A percentile compares a stretch with the other conserved stretches of the same genome.
These are phyloP conservation scores for Orestias chungarensis DNA, from an alignment of 2,797 vertebrate genomes.

Conservation along the genomic window DNA sequence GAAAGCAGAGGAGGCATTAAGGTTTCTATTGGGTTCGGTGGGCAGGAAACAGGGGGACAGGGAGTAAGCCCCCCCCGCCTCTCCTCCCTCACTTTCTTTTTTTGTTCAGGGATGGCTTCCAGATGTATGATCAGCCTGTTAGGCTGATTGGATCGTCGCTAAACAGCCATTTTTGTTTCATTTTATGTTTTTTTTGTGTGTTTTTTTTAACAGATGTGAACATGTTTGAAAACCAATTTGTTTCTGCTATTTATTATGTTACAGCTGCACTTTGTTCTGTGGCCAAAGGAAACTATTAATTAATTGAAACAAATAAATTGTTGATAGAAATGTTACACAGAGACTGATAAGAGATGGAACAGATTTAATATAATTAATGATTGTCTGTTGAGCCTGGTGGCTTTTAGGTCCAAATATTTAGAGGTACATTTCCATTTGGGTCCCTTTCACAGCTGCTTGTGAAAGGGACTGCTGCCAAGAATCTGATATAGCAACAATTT, in stretches of 20 bases:
- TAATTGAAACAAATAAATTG: slow-evolving; percentile 34
- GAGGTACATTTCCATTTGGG: background rate
- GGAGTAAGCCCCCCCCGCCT: slow-evolving; percentile 58
- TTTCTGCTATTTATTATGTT: slow-evolving; percentile 34
- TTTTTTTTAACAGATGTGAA: slow-evolving; percentile 48
- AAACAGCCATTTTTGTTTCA: slow-evolving; percentile 23
- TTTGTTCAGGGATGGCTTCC: slow-evolving; percentile 70
- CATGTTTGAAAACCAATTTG: slow-evolving; percentile 53
- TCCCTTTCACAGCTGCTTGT: slow-evolving; percentile 2
- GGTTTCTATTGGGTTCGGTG: slow-evolving; percentile 42
- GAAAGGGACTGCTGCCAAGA: background rate
- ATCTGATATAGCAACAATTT: slow-evolving; percentile 2
- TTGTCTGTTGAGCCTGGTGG: slow-evolving; percentile 22
- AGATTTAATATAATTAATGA: slow-evolving; percentile 25
- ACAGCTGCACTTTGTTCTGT: slow-evolving; percentile 52
- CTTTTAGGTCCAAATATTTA: slow-evolving; percentile 4
- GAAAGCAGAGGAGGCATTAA: slow-evolving; percentile 25
- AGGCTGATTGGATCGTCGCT: slow-evolving; percentile 40
- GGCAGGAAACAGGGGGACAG: slow-evolving; percentile 70
- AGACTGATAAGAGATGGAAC: slow-evolving; percentile 25
- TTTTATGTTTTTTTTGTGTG: background rate
- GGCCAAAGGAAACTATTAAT: slow-evolving; percentile 29
- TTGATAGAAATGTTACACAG: slow-evolving; percentile 33
- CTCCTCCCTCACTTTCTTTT: slow-evolving; percentile 43
- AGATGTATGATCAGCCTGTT: slow-evolving; percentile 69